phyloP scores from a whole-genome alignment of 2,888 invertebrate genomes.

The Agelastica alni region DNA sequence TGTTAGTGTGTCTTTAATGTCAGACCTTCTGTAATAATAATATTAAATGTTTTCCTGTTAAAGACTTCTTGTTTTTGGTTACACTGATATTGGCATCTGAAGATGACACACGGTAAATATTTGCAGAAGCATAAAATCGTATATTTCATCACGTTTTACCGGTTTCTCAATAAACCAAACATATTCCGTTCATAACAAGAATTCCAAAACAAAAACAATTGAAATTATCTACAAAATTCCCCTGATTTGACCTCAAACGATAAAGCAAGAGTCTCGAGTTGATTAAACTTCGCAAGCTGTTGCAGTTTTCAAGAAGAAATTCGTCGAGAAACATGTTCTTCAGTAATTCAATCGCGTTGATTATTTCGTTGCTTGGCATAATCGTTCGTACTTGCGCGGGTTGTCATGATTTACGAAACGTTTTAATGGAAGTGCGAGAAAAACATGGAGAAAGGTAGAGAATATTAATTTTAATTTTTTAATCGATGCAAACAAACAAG shows the following conservation, averaged over 20 bases:
- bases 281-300: neutral
- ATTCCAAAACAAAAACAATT: neutral
- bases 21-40: too few species aligned
- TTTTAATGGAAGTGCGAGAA: conserved; percentile 3
- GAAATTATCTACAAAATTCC: neutral
- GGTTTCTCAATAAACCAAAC: too few species aligned
- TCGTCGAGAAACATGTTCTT: neutral
- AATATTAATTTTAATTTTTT: neutral
- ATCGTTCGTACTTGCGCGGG: too few species aligned
- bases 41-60: too few species aligned
- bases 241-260: neutral
- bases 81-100: too few species aligned
- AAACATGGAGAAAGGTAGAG: neutral
- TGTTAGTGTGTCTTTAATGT: too few species aligned
- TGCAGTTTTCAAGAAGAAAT: neutral
- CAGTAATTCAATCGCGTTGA: neutral
- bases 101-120: too few species aligned
- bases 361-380: too few species aligned
- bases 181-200: too few species aligned
- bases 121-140: too few species aligned
- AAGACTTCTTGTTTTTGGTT: too few species aligned
- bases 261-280: neutral
- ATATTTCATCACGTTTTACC: too few species aligned
- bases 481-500: neutral
- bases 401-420: neutral